These are phyloP conservation scores for Camponotus fellah DNA, from an alignment of 2,888 invertebrate genomes.

Conservation along the genomic window DNA sequence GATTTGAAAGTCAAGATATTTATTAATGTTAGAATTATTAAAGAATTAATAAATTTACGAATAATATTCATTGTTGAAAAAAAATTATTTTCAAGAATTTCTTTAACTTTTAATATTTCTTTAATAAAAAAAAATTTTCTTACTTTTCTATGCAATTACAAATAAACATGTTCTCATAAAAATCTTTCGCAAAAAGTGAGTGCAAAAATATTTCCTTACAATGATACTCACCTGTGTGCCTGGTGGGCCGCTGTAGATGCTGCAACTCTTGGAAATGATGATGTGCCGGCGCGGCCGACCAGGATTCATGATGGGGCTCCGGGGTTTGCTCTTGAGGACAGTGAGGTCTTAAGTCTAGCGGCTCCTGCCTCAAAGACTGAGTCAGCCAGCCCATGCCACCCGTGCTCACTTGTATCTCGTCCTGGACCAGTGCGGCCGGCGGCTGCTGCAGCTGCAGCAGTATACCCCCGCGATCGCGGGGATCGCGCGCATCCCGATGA, in stretches of 20 bases:
- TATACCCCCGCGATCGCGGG: constrained; percentile 78
- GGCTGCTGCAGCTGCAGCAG: constrained; percentile 83
- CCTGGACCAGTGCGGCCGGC: constrained; percentile 77
- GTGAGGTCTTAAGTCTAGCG: constrained; percentile 94
- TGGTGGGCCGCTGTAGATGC: constrained; percentile 80
- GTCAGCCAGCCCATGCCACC: constrained; percentile 93
- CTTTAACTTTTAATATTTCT: background rate
- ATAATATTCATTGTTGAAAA: no score
- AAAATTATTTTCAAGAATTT: background rate
- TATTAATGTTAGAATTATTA: no score
- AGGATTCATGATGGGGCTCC: constrained; percentile 81
- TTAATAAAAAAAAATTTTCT: background rate
- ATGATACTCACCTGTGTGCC: constrained; percentile 76
- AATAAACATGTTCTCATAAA: background rate
- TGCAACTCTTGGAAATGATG: constrained; percentile 83
- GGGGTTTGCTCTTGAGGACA: constrained; percentile 86
- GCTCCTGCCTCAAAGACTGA: constrained; percentile 90
- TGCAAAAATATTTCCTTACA: no score
- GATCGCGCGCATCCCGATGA: constrained; percentile 70
- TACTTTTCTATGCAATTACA: background rate
- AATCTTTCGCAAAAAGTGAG: background rate
- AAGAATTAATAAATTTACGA: no score
- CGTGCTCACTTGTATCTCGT: constrained; percentile 79
- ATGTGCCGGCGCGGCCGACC: constrained; percentile 79
- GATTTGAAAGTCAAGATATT: no score